Percentiles rank a stretch among this genome's conserved stretches.
These are phyloP conservation scores for Phymatocera aterrima DNA, from an alignment of 2,888 invertebrate genomes.

Conservation along the genomic window DNA sequence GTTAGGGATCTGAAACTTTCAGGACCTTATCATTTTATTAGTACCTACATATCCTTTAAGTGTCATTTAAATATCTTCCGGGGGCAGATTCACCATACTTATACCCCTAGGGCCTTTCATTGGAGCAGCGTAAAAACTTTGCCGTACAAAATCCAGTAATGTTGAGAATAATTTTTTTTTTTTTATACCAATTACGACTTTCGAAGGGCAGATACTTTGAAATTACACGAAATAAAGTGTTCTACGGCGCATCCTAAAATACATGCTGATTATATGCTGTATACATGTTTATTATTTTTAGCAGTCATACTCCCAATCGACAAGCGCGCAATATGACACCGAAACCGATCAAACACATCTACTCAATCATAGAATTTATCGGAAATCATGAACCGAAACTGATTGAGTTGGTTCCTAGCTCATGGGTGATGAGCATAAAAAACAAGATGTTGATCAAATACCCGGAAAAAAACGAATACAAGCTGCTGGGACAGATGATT, in stretches of 20 bases:
- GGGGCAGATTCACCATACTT: background rate
- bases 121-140: background rate
- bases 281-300: background rate
- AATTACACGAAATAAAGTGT: too few relatives aligned
- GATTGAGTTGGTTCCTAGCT: background rate
- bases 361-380: background rate
- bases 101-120: background rate
- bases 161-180: too few relatives aligned
- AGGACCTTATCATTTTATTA: background rate
- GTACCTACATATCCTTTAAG: background rate
- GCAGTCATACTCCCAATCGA: background rate
- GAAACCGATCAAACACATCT: background rate
- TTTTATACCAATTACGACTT: too few relatives aligned
- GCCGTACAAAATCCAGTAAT: too few relatives aligned
- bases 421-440: background rate
- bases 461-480: background rate
- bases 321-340: background rate
- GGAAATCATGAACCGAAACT: background rate
- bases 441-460: background rate
- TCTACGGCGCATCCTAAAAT: too few relatives aligned
- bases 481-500: background rate
- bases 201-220: too few relatives aligned
- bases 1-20: slow-evolving; percentile 1
- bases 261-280: background rate
- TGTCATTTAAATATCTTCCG: background rate